Evolutionary conservation across 2,113 vertebrate genomes (phyloP).

Genomic region (Centropus unirufus): DNA sequence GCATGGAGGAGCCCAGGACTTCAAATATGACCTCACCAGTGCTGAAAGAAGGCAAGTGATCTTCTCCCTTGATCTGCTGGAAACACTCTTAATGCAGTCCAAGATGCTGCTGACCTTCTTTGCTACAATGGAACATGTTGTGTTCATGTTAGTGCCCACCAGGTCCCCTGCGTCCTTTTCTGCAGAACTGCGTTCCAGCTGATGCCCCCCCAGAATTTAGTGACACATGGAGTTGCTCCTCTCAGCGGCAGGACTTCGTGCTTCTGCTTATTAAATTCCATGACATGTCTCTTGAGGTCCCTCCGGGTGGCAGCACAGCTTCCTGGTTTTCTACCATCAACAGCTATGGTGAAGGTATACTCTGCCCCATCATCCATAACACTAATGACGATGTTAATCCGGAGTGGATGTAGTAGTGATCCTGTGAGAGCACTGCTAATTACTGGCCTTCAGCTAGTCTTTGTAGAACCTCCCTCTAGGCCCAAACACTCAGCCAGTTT

Average conservation of each 20-base stretch:
- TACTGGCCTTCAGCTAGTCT: no score
- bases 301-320: neutral
- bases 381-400: neutral
- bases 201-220: no score
- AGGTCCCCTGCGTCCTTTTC: neutral
- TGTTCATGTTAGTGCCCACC: neutral
- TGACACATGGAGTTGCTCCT: neutral
- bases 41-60: neutral
- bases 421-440: neutral
- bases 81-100: neutral
- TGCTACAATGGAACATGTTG: neutral
- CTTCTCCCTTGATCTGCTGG: neutral
- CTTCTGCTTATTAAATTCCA: neutral
- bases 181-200: neutral
- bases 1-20: neutral
- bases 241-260: neutral
- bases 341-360: neutral
- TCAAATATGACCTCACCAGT: neutral
- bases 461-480: neutral
- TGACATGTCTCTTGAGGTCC: neutral
- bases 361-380: neutral
- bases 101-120: neutral
- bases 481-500: neutral
- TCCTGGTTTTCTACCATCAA: neutral
- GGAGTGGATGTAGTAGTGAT: no score